Evolutionary conservation across 2,888 invertebrate species (phyloP).

Genomic region (Tethea ocularis): DNA sequence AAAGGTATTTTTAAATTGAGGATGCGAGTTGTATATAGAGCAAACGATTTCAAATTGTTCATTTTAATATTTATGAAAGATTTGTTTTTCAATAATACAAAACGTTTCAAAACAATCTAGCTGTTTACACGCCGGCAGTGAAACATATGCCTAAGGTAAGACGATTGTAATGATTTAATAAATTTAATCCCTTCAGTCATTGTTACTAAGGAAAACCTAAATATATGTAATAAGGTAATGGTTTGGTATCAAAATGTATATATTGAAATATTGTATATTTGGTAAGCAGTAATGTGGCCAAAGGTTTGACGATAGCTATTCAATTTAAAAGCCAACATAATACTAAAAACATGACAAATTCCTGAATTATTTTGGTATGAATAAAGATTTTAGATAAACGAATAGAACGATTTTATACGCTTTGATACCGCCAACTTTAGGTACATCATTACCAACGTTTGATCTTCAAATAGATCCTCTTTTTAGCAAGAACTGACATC

Average conservation of each 20-base stretch:
- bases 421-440: background rate
- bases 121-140: background rate
- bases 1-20: too few species aligned
- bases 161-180: conserved; percentile 1
- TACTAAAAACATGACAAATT: too few species aligned
- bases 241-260: background rate
- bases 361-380: too few species aligned
- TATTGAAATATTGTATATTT: too few species aligned
- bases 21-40: too few species aligned
- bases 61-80: too few species aligned
- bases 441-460: conserved; percentile 3
- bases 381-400: too few species aligned
- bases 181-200: background rate
- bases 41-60: too few species aligned
- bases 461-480: conserved; percentile 17
- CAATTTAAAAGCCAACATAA: too few species aligned
- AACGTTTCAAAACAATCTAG: background rate
- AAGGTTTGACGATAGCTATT: too few species aligned
- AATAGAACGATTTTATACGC: background rate
- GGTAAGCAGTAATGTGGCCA: too few species aligned
- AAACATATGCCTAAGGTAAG: background rate
- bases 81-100: too few species aligned
- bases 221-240: background rate
- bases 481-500: background rate
- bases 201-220: background rate